Conservation (phyloP, 2,888 invertebrate species). For the Monopis laevigella region DNA sequence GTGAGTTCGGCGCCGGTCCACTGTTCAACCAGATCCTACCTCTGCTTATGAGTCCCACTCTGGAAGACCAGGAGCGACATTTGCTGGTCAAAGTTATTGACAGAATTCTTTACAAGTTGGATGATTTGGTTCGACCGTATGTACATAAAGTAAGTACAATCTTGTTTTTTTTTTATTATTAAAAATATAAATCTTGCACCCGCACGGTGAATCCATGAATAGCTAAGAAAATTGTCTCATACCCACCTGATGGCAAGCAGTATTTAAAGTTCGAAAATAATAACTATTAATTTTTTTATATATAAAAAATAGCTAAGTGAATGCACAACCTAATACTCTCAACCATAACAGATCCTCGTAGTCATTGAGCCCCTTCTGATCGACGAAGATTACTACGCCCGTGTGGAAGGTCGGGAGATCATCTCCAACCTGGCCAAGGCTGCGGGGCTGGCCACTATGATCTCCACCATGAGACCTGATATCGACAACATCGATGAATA, state of each 20-base stretch:
- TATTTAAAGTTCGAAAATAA: too few species aligned
- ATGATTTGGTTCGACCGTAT: conserved; percentile 98
- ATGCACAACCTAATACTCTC: too few species aligned
- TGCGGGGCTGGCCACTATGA: conserved; percentile 99
- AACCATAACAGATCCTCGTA: conserved; percentile 90
- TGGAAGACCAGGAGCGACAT: conserved; percentile 99
- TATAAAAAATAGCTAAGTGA: too few species aligned
- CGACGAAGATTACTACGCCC: conserved; percentile 99
- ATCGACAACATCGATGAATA: conserved; percentile 99
- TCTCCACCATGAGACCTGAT: conserved; percentile 99
- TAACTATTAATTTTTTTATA: too few species aligned
- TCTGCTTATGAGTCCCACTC: conserved; percentile 98
- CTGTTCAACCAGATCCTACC: conserved; percentile 99
- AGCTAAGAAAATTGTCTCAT: too few species aligned
- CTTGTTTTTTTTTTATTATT: too few species aligned
- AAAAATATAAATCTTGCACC: too few species aligned
- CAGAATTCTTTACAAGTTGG: conserved; percentile 96
- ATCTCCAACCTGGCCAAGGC: conserved; percentile 99
- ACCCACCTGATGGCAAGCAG: too few species aligned
- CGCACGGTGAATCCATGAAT: too few species aligned
- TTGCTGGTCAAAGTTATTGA: conserved; percentile 99
- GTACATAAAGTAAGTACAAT: conserved; percentile 93
- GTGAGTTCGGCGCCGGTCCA: conserved; percentile 98
- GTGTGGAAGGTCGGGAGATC: conserved; percentile 99
- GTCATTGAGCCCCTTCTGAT: conserved; percentile 98